Conservation (phyloP, 2,113 vertebrate species). For the Lycaon pictus region DNA sequence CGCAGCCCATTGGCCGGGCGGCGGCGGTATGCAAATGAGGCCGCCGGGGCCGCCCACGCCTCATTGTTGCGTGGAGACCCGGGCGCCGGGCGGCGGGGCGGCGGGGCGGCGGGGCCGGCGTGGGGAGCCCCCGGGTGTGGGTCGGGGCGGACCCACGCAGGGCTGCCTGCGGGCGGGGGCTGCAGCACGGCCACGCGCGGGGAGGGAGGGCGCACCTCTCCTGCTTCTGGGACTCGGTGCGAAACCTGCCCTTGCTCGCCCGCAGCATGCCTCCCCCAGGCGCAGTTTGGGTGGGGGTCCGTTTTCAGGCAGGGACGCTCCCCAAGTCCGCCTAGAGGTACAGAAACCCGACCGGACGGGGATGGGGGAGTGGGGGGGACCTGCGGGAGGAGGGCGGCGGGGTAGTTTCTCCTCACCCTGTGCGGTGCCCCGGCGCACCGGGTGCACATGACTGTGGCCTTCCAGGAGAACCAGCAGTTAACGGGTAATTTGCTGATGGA, state of each 20-base stretch:
- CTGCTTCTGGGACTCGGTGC: neutral
- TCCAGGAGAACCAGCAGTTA: neutral
- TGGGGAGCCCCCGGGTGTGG: fast-evolving
- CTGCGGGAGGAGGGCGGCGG: neutral
- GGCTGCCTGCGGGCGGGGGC: neutral
- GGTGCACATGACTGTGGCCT: neutral
- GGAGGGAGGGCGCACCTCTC: neutral
- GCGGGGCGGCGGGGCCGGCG: fast-evolving
- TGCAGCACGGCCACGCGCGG: neutral
- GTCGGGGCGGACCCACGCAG: neutral
- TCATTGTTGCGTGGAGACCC: slow-evolving; percentile 76
- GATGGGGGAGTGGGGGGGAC: too few relatives aligned
- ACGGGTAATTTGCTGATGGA: neutral
- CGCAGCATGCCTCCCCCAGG: neutral
- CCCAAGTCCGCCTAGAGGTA: neutral
- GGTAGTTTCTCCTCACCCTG: neutral
- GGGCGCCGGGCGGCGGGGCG: fast-evolving
- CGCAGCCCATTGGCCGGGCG: slow-evolving; percentile 82
- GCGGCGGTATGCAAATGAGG: slow-evolving; percentile 80
- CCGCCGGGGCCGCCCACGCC: slow-evolving; percentile 71
- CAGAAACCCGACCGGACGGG: neutral
- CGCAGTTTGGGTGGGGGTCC: neutral
- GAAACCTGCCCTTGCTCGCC: neutral
- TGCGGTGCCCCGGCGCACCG: neutral
- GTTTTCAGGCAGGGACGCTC: neutral